Percentiles rank a stretch among this genome's conserved stretches.
phyloP scores from a whole-genome alignment of 2,888 invertebrate genomes.

The Brassicogethes aeneus region DNA sequence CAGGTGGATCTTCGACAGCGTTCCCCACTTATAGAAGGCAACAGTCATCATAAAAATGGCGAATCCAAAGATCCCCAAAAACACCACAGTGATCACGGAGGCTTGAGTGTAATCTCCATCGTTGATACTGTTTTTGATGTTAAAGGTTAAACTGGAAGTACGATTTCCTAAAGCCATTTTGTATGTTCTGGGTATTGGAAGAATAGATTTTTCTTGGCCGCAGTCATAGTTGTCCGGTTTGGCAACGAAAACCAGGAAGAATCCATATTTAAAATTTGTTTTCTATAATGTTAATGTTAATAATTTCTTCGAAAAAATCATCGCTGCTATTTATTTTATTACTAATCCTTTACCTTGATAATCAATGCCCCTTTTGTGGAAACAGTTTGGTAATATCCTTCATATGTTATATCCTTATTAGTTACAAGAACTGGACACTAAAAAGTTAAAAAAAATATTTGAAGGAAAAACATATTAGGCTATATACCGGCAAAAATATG shows the following conservation, averaged over 20 bases:
- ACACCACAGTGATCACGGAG: conserved; percentile 43
- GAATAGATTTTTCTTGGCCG: conserved; percentile 29
- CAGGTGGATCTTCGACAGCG: conserved; percentile 24
- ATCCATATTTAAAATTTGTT: conserved; percentile 57
- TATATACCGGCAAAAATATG: no score
- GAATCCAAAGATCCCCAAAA: conserved; percentile 47
- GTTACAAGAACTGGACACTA: conserved; percentile 81
- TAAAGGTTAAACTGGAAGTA: conserved; percentile 42
- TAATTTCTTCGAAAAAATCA: no score
- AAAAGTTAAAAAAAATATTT: conserved; percentile 26
- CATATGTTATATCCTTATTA: conserved; percentile 65
- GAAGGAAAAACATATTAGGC: no score
- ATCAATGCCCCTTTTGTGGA: conserved; percentile 66
- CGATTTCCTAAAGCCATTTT: conserved; percentile 11
- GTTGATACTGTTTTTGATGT: conserved; percentile 48
- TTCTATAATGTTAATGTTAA: conserved; percentile 49
- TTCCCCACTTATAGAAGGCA: conserved; percentile 26
- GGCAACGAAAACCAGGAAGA: conserved; percentile 71
- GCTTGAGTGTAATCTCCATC: conserved; percentile 55
- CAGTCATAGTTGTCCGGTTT: conserved; percentile 58
- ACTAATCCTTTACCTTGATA: no score
- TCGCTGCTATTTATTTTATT: no score
- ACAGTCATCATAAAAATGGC: conserved; percentile 37
- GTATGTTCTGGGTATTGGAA: conserved; percentile 26
- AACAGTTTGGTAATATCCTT: conserved; percentile 70